Evolutionary conservation across 2,113 vertebrate genomes (phyloP).

Genomic region (Albula glossodonta): DNA sequence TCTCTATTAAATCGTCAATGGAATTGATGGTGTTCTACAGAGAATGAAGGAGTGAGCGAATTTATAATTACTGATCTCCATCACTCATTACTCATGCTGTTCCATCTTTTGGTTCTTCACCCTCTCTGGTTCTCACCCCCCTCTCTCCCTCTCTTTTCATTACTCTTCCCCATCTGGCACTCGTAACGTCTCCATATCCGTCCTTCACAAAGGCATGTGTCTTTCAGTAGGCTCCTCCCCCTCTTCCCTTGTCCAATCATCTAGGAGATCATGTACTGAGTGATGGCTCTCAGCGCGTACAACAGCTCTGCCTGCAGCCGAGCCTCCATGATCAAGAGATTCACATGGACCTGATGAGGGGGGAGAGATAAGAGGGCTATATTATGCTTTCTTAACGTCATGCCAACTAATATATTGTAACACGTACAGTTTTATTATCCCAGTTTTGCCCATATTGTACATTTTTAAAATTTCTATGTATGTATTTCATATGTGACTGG

Average conservation of each 20-base stretch:
- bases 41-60: too few species aligned
- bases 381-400: not conserved
- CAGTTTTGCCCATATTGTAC: too few species aligned
- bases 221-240: not conserved
- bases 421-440: too few species aligned
- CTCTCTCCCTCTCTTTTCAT: not conserved
- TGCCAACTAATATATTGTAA: too few species aligned
- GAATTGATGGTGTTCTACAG: too few species aligned
- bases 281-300: constrained; percentile 84
- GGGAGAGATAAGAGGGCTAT: not conserved
- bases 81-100: constrained; percentile 31
- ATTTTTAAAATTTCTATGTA: too few species aligned
- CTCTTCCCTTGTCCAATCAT: not conserved
- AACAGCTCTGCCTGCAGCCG: constrained; percentile 87
- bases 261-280: constrained; percentile 85
- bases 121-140: not conserved
- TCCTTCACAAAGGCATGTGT: too few species aligned
- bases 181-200: too few species aligned
- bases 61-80: not conserved
- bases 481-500: too few species aligned
- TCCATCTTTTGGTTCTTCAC: constrained; percentile 30
- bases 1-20: too few species aligned
- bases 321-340: constrained; percentile 87
- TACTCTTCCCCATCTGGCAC: too few species aligned
- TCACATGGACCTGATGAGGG: constrained; percentile 75